phyloP scores from a whole-genome alignment of 2,888 invertebrate genomes.

The Hylaea fasciaria region DNA sequence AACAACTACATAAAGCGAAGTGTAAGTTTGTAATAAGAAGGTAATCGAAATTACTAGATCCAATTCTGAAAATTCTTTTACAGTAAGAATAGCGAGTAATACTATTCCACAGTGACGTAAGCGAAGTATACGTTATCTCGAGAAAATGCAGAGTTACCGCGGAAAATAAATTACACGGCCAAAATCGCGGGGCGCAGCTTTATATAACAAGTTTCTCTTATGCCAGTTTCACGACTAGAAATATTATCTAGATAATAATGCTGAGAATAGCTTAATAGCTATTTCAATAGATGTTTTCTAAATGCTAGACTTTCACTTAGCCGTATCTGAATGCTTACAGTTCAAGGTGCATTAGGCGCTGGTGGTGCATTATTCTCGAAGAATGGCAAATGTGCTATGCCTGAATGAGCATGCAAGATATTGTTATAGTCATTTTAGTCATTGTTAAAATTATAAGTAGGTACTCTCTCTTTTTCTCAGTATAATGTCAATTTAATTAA shows the following conservation, averaged over 20 bases:
- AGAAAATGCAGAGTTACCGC: no score
- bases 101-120: no score
- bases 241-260: conserved; percentile 15
- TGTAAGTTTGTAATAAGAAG: no score
- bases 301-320: conserved; percentile 42
- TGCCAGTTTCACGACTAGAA: conserved; percentile 6
- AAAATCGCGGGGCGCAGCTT: not conserved
- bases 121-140: no score
- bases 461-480: conserved; percentile 22
- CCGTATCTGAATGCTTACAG: conserved; percentile 35
- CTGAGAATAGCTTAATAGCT: conserved; percentile 20
- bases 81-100: no score
- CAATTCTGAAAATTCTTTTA: no score
- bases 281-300: conserved; percentile 32
- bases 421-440: conserved; percentile 17
- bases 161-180: no score
- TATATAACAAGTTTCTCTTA: conserved; percentile 12
- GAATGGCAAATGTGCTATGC: conserved; percentile 25
- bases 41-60: no score
- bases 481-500: conserved; percentile 9
- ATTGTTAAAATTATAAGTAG: no score
- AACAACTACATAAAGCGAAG: no score
- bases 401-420: conserved; percentile 10
- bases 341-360: conserved; percentile 39
- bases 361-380: conserved; percentile 19